Evolutionary conservation across 2,888 invertebrate genomes (phyloP), one percentile per base, ranked within the genome.

Genomic region (Argyra leucocephala): DNA sequence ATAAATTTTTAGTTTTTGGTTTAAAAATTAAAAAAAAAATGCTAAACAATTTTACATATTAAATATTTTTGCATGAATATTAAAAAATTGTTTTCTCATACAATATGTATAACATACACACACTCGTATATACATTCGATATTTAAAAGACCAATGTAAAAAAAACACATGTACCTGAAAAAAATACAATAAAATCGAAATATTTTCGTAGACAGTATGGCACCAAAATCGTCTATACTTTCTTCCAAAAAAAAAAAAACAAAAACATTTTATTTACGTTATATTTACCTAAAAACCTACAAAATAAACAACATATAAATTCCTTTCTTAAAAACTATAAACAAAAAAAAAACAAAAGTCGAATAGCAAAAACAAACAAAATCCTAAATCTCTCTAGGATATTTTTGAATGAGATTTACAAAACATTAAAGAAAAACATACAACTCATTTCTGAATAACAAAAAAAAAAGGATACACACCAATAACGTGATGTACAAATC

Each of bases 181-280:
- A 26, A 26, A 26, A 26, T 6, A 26, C 26, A 26, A 26, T 26
- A 26, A 6, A 7, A 6, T 6, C 26, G n/a, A 26, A 10, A 31
- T 31, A 31, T 31, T 31, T 31, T 31, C 63, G 70, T 71, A 74
- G 75, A 75, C 74, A 74, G 70, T 71, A 69, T 73, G 75, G 74
- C 74, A 72, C 73, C 74, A 71, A 61, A 69, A 69, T 58, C 24
- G 22, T 22, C 5, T 7, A 31, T 31, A 31, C 12, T 31, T 31
- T 31, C 31, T 31, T 31, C 7, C 31, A 31, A n/a, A n/a, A n/a
- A n/a, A n/a, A n/a, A n/a, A n/a, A n/a, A n/a, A n/a, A n/a, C 31
- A 31, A 31, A 10, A 7, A 2, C 31, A 26, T 4, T 26, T 31
- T n/a, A n/a, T 31, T 31, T 31, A 31, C 9, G 12, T 10, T 31